Base-by-base conservation (phyloP, 2,888 invertebrate genomes). In the Brassicogethes aeneus region DNA sequence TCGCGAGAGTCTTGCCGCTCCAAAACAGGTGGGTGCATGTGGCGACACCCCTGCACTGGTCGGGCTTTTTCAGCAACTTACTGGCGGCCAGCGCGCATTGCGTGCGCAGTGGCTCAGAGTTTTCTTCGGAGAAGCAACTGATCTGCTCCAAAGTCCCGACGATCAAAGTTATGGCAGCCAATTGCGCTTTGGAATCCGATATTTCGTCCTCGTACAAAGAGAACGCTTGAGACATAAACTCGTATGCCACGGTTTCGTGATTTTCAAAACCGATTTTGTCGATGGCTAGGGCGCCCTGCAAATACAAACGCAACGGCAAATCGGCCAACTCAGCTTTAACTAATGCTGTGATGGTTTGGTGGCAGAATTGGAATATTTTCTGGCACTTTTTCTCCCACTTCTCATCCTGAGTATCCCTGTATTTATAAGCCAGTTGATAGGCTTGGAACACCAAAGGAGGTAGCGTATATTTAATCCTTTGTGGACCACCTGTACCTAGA, bases 321-420 rank as follows among this genome's bases (percentile, higher is more conserved):
- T 99, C 97, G 0, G 95, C 88, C 34, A 93, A 71, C 62, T 97
- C 97, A 0, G 93, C 94, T 66, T 97, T 96, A 38, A 94, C 91
- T 37, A 99, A 72, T 43, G 90, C 89, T 15, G 85, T 86, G 57
- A 99, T 92, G 0, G 95, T 96, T 57, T 91, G 87, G 65, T 95
- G 95, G 61, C 94, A 96, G 66, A 96, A 97, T 69, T 96, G 92
- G 72, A 99, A 92, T 51, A 99, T 94, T 70, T 96, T 97, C 65
- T 90, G 88, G 58, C 96, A 93, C 64, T 99, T 97, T 68, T 93
- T 95, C 67, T 95, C 91, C 96, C 97, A 99, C 74, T 93, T 89
- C 40, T 90, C 90, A 64, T 97, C 96, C 81, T 89, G 79, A 7
- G 85, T 80, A 44, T 79, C 76, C 12, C 85, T 72, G 61, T 93